Base-by-base conservation (phyloP, 1,140 invertebrate species). In the Drosophila sproati region DNA sequence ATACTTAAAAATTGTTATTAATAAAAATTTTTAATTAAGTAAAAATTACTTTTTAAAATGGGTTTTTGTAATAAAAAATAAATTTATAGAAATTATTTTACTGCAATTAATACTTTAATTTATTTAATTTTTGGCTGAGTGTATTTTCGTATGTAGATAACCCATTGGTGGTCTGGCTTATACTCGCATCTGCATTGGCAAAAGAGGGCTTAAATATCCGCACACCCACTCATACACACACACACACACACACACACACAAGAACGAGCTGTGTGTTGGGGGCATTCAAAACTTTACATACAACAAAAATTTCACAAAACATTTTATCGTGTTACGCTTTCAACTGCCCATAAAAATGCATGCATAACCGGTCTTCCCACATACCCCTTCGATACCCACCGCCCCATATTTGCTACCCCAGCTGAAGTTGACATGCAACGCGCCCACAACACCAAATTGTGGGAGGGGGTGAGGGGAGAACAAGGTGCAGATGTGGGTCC, bases 301-400 rank as follows among this genome's bases (percentile, higher is more conserved):
- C 62, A 89, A 85, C 73, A 89, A 83, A 75, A 81, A 70, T 73
- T 78, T 66, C 45, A 45, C 39, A 81, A 89, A 89, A 79, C 78
- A 90, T 89, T 89, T 89, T 89, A 89, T 89, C 85, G 83, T 82
- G 80, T 85, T 89, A 85, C 78, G 86, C 85, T 89, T 85, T 89
- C 81, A 89, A 78, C 85, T 81, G 74, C 74, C 80, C 73, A 87
- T 87, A 87, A 89, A 87, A 89, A 80, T 88, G 83, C 83, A 87
- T 83, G 74, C 76, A 71, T 64, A 73, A n/a, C 29, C 20, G 20
- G 20, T 20, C 20, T 34, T 8, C 7, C 39, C 28, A 29, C 10
- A 8, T 10, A 5, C n/a, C 5, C 34, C 12, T 35, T 2, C 20
- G 35, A 12, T 4, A 2, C 35, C n/a, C 3, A 3, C n/a, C n/a